A percentile compares a stretch with the other conserved stretches of the same genome.
Evolutionary conservation across 2,113 vertebrate genomes (phyloP).

Genomic region (Piprites chloris): DNA sequence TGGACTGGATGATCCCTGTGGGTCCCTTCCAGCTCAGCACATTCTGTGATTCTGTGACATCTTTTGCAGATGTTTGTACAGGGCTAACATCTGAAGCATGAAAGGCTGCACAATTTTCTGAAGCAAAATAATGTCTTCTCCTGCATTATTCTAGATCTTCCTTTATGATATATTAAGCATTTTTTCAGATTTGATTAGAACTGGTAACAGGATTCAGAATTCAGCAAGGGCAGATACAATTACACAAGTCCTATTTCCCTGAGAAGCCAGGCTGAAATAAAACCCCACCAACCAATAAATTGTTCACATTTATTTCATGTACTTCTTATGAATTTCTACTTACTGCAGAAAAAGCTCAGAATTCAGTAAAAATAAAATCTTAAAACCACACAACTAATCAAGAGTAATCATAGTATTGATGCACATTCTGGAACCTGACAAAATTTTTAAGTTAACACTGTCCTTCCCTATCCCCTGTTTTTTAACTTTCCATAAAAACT

Average conservation of each 20-base stretch:
- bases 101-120: background rate
- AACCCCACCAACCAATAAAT: background rate
- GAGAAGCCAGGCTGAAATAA: background rate
- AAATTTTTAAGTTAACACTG: background rate
- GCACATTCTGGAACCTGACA: background rate
- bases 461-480: background rate
- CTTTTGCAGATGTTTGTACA: background rate
- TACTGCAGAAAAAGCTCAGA: background rate
- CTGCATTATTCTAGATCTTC: background rate
- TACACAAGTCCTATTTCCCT: background rate
- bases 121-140: background rate
- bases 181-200: background rate
- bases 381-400: background rate
- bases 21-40: background rate
- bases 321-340: background rate
- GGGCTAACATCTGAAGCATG: background rate
- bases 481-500: background rate
- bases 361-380: background rate
- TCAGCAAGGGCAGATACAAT: background rate
- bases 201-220: background rate
- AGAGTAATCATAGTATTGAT: background rate
- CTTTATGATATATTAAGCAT: background rate
- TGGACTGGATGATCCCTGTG: background rate
- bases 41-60: accelerated
- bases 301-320: background rate